These are phyloP conservation scores for Gulo gulo DNA, from an alignment of 2,113 vertebrate species.

Conservation along the genomic window DNA sequence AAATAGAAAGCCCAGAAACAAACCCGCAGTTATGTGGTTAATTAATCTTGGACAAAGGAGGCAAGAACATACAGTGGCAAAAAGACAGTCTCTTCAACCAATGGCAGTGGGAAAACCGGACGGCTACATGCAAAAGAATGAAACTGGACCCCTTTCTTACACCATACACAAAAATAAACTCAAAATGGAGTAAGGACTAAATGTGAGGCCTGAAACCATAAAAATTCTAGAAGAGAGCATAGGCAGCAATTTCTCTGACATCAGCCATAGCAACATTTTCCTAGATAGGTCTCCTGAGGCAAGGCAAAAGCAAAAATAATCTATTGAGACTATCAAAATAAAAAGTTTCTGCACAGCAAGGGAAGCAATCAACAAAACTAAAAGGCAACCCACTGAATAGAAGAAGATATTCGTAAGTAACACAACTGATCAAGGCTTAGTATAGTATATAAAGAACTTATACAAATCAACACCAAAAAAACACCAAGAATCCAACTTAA, in stretches of 20 bases:
- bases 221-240: not conserved
- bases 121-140: not conserved
- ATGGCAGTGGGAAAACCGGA: not conserved
- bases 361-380: not conserved
- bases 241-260: not conserved
- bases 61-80: not conserved
- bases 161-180: not conserved
- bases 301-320: not conserved
- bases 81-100: not conserved
- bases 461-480: not conserved
- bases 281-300: not conserved
- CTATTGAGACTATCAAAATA: not conserved
- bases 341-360: not conserved
- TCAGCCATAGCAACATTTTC: not conserved
- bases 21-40: not conserved
- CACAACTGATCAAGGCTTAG: not conserved
- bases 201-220: not conserved
- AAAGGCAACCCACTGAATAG: not conserved
- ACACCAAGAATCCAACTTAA: not conserved
- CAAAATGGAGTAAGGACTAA: not conserved
- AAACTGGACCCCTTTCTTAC: not conserved
- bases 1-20: not conserved
- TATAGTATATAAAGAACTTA: not conserved
- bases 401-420: not conserved
- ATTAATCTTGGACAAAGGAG: not conserved